phyloP scores from a whole-genome alignment of 1,140 invertebrate genomes.

The Leptinotarsa defecta region DNA sequence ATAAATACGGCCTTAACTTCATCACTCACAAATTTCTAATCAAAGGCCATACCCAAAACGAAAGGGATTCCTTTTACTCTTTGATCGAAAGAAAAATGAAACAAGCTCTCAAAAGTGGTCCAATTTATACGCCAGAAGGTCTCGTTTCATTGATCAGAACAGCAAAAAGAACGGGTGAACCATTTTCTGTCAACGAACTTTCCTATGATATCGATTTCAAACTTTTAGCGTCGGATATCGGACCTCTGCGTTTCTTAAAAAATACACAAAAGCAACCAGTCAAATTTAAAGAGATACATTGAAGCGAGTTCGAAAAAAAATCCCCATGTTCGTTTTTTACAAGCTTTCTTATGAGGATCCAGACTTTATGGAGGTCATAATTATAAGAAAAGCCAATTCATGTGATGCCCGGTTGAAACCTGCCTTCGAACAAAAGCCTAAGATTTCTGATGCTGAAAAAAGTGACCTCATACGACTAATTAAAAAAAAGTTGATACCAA shows the following conservation, averaged over 20 bases:
- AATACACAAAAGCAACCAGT: not conserved
- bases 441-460: not conserved
- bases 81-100: constrained; percentile 53
- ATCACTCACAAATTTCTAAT: constrained; percentile 55
- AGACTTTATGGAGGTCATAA: not conserved
- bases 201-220: not conserved
- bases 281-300: too few species aligned
- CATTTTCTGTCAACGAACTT: not conserved
- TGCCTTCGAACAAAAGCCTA: not conserved
- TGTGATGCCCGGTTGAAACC: not conserved
- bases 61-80: constrained; percentile 53
- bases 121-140: constrained; percentile 43
- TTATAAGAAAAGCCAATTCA: not conserved
- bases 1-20: constrained; percentile 41
- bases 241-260: not conserved
- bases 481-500: not conserved
- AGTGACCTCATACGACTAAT: not conserved
- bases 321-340: not conserved
- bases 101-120: constrained; percentile 41
- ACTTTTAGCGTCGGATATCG: not conserved
- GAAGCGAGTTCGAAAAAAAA: too few species aligned
- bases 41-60: constrained; percentile 55
- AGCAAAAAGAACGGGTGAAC: constrained; percentile 44
- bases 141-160: constrained; percentile 21
- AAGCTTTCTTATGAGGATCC: not conserved